Percentiles rank a stretch among this genome's conserved stretches.
These are phyloP conservation scores for Heptranchias perlo DNA, from an alignment of 2,113 vertebrate species.

Conservation along the genomic window DNA sequence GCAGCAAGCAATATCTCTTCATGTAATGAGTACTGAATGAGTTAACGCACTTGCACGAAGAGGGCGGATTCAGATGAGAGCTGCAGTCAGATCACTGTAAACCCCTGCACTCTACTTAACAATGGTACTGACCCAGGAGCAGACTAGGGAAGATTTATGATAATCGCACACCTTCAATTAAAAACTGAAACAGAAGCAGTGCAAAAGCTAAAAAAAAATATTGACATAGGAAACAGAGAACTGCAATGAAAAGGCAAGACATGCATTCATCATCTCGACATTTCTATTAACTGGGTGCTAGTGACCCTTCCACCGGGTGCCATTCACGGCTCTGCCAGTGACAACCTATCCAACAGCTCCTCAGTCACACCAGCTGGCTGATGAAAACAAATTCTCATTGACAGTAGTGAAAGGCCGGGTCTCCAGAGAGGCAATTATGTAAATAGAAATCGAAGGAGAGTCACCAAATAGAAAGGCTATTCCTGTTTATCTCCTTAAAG, in stretches of 20 bases:
- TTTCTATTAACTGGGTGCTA: constrained; percentile 34
- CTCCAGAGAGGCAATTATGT: constrained; percentile 8
- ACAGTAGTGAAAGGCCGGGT: neutral
- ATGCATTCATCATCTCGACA: constrained; percentile 40
- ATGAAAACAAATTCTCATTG: constrained; percentile 25
- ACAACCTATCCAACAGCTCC: neutral
- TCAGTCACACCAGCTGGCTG: neutral
- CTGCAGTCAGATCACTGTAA: neutral
- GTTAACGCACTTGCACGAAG: neutral
- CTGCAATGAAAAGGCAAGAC: constrained; percentile 28
- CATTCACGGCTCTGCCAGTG: neutral
- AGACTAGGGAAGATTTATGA: neutral
- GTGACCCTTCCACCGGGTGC: neutral
- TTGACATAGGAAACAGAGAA: constrained; percentile 13
- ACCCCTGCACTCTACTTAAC: neutral
- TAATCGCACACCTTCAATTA: constrained; percentile 1
- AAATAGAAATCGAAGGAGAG: neutral
- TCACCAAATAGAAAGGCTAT: constrained; percentile 6
- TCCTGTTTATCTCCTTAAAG: neutral
- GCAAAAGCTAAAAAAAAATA: constrained; percentile 16
- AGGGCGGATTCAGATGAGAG: neutral
- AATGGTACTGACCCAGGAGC: neutral
- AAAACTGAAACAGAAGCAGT: constrained; percentile 17
- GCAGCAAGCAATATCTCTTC: neutral
- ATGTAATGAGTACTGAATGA: neutral